Conservation (phyloP, 2,113 vertebrate species). For the Speoplatyrhinus poulsoni region DNA sequence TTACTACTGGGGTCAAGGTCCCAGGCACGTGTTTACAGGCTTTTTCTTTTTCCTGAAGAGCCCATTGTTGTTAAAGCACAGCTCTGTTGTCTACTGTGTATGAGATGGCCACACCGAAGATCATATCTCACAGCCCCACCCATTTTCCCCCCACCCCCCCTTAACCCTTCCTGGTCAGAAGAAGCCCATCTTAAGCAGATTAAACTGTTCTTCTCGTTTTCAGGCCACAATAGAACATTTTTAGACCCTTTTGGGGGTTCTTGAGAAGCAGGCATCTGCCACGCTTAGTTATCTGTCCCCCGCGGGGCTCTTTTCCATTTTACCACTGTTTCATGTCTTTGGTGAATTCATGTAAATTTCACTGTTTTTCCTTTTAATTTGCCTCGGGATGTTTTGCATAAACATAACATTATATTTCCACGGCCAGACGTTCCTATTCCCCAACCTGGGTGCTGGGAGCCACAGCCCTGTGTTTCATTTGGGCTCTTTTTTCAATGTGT, state of each 20-base stretch:
- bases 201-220: conserved; percentile 25
- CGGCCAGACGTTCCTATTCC: conserved; percentile 28
- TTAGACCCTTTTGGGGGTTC: conserved; percentile 42
- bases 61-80: conserved; percentile 72
- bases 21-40: conserved; percentile 73
- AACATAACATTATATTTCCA: conserved; percentile 40
- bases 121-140: conserved; percentile 52
- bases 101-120: conserved; percentile 47
- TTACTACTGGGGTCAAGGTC: conserved; percentile 80
- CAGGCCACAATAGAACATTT: conserved; percentile 37
- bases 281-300: conserved; percentile 40
- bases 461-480: conserved; percentile 62
- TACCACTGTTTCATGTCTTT: conserved; percentile 7
- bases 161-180: conserved; percentile 10
- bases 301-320: conserved; percentile 9
- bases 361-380: conserved; percentile 25
- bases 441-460: conserved; percentile 37
- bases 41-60: conserved; percentile 57
- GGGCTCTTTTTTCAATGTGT: conserved; percentile 25
- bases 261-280: conserved; percentile 22
- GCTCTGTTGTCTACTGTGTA: conserved; percentile 20
- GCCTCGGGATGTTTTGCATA: conserved; percentile 40
- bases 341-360: conserved; percentile 41
- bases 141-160: conserved; percentile 36
- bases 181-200: conserved; percentile 51